Percentiles rank a stretch among this genome's conserved stretches.
phyloP scores from a whole-genome alignment of 2,797 vertebrate genomes.

The Cygnus olor region DNA sequence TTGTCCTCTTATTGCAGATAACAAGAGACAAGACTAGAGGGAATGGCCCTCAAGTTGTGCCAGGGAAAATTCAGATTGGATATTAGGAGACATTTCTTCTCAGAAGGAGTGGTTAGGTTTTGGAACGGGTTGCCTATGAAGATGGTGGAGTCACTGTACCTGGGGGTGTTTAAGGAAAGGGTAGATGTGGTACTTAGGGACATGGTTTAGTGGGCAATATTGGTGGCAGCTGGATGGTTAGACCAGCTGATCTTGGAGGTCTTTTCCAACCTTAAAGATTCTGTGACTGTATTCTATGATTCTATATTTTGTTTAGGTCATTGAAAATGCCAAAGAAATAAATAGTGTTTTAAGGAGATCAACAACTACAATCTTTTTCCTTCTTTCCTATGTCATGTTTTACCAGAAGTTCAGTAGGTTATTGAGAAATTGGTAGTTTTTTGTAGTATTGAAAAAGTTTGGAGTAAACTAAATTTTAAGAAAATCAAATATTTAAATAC shows the following conservation, averaged over 20 bases:
- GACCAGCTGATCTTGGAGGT: too few species aligned
- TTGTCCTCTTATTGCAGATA: too few species aligned
- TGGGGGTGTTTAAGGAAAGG: too few species aligned
- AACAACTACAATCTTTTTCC: neutral
- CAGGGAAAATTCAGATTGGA: neutral
- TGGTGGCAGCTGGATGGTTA: too few species aligned
- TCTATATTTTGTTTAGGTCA: neutral
- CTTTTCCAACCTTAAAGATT: too few species aligned
- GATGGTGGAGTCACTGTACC: too few species aligned
- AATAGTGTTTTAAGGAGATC: neutral
- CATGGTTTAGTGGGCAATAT: too few species aligned
- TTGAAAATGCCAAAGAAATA: neutral
- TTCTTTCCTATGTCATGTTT: neutral
- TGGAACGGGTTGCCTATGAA: too few species aligned
- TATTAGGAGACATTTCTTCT: neutral
- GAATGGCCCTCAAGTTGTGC: neutral
- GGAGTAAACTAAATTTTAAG: neutral
- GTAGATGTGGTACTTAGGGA: too few species aligned
- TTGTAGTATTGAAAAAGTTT: neutral
- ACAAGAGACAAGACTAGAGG: too few species aligned
- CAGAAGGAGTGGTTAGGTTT: neutral
- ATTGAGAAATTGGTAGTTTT: neutral
- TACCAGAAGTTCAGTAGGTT: neutral
- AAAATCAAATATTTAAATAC: neutral
- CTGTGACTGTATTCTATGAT: too few species aligned